phyloP scores from a whole-genome alignment of 2,113 vertebrate species.

The Poeciliopsis prolifica region DNA sequence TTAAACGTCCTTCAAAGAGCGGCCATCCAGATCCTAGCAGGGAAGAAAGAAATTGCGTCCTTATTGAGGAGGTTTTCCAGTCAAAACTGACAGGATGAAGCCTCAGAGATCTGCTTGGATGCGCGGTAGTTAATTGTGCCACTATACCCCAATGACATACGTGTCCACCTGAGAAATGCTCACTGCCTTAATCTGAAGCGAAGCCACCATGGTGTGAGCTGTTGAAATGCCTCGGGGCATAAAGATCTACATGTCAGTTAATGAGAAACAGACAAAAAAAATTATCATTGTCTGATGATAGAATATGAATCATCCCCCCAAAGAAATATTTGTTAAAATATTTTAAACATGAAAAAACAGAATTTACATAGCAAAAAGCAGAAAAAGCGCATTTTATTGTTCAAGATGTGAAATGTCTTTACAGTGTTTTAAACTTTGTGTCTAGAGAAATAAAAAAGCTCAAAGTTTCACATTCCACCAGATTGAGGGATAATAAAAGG shows the following conservation, averaged over 20 bases:
- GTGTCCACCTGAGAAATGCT: constrained; percentile 33
- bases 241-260: constrained; percentile 33
- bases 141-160: constrained; percentile 19
- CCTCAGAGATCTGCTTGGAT: constrained; percentile 38
- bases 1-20: constrained; percentile 52
- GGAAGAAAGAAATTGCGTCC: constrained; percentile 2
- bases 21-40: constrained; percentile 15
- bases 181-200: constrained; percentile 24
- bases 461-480: constrained; percentile 16
- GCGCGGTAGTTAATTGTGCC: constrained; percentile 40
- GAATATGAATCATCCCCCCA: too few relatives aligned
- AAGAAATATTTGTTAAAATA: too few relatives aligned
- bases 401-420: background rate
- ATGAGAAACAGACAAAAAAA: constrained; percentile 12
- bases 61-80: constrained; percentile 8
- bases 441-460: background rate
- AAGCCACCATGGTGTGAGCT: constrained; percentile 42
- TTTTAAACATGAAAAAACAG: too few relatives aligned
- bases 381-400: background rate
- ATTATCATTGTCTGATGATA: too few relatives aligned
- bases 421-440: background rate
- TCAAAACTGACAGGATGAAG: constrained; percentile 37
- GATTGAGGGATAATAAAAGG: constrained; percentile 14
- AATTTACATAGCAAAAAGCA: too few relatives aligned
- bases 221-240: constrained; percentile 22